Percentiles rank a stretch among this genome's conserved stretches.
Conservation (phyloP, 2,888 invertebrate species). For the Caenorhabditis zanzibari region DNA sequence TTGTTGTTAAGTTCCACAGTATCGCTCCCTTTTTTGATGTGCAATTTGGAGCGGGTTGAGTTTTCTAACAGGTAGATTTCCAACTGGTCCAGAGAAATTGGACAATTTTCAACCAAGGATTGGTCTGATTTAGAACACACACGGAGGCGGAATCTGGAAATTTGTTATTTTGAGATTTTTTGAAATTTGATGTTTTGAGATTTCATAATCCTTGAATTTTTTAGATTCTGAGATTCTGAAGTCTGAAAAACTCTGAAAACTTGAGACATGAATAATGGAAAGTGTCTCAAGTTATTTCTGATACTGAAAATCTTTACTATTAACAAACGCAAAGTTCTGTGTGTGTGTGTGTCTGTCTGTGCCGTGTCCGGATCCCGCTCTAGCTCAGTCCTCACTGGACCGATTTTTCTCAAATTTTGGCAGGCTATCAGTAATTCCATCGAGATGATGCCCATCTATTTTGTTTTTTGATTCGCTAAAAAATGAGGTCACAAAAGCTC, state of each 20-base stretch:
- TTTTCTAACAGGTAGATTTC: neutral
- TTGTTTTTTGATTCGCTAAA: no score
- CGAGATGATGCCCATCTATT: no score
- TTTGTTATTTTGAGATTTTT: neutral
- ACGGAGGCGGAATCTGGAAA: conserved; percentile 16
- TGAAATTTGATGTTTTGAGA: neutral
- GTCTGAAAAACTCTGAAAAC: neutral
- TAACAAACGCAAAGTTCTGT: no score
- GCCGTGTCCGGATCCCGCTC: no score
- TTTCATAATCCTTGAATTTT: neutral
- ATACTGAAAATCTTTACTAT: no score
- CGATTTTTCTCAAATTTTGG: no score
- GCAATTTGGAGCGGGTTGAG: neutral
- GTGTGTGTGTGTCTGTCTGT: no score
- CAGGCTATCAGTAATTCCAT: no score
- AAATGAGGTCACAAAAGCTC: no score
- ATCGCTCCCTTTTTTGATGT: neutral
- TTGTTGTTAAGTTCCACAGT: neutral
- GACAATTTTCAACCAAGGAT: neutral
- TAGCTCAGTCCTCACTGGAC: no score
- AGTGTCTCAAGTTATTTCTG: neutral
- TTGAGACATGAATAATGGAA: neutral
- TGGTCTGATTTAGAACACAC: conserved; percentile 7
- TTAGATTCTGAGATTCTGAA: neutral
- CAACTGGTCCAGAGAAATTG: neutral